phyloP scores from a whole-genome alignment of 2,888 invertebrate genomes.

The Corbicula japonica region DNA sequence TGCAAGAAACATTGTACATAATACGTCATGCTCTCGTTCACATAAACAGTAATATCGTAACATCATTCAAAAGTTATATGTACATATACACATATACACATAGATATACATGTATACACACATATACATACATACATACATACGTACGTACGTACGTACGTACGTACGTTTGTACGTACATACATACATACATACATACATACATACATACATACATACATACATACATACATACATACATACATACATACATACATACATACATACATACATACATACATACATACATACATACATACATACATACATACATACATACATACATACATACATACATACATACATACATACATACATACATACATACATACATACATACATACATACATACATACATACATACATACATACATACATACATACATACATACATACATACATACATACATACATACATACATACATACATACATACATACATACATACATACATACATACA shows the following conservation, averaged over 20 bases:
- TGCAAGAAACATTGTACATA: no score
- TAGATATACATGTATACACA: no score
- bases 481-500: conserved; percentile 25
- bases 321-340: conserved; percentile 18
- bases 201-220: conserved; percentile 15
- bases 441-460: conserved; percentile 1
- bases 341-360: conserved; percentile 26
- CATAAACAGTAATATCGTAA: no score
- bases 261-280: conserved; percentile 8
- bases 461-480: conserved; percentile 25
- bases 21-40: no score
- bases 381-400: conserved; percentile 22
- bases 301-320: conserved; percentile 21
- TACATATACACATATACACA: no score
- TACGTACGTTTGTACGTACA: not conserved
- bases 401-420: conserved; percentile 20
- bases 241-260: conserved; percentile 37
- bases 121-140: conserved; percentile 10
- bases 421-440: conserved; percentile 21
- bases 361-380: conserved; percentile 11
- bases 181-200: conserved; percentile 15
- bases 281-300: conserved; percentile 31
- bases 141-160: not conserved
- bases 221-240: conserved; percentile 15
- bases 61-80: no score